Percentiles rank a stretch among this genome's conserved stretches.
Conservation (phyloP, 1,140 invertebrate species). For the Colletes latitarsis region DNA sequence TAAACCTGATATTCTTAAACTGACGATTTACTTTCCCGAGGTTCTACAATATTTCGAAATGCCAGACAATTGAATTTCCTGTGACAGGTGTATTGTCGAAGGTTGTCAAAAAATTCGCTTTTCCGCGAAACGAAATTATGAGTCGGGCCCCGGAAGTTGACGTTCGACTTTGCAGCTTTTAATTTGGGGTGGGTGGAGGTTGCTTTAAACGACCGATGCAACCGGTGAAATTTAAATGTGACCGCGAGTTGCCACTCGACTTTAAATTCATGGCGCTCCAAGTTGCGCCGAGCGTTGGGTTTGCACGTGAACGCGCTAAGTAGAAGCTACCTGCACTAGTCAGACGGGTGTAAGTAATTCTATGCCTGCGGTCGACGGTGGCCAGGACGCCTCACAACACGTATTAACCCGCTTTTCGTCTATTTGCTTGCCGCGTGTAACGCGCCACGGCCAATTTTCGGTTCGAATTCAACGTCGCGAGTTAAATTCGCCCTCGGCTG, state of each 20-base stretch:
- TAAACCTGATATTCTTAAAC: no score
- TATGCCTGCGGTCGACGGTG: conserved; percentile 37
- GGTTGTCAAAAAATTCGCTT: background rate
- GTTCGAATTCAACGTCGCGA: background rate
- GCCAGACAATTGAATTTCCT: no score
- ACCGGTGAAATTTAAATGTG: conserved; percentile 38
- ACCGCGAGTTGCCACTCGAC: conserved; percentile 11
- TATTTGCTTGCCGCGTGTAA: conserved; percentile 6
- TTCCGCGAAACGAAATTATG: background rate
- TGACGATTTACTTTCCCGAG: no score
- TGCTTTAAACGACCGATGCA: background rate
- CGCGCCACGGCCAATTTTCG: conserved; percentile 24
- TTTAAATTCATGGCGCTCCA: conserved; percentile 29
- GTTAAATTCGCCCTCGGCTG: background rate
- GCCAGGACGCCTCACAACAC: conserved; percentile 6
- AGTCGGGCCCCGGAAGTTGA: background rate
- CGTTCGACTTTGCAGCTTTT: background rate
- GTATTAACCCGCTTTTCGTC: conserved; percentile 34
- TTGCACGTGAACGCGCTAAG: conserved; percentile 25
- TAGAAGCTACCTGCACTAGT: conserved; percentile 23
- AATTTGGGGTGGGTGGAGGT: background rate
- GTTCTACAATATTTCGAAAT: no score
- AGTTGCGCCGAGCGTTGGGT: conserved; percentile 4
- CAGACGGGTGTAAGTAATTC: conserved; percentile 37
- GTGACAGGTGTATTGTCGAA: no score